Percentiles rank a stretch among this genome's conserved stretches.
Conservation (phyloP, 2,797 vertebrate species). For the Poecile montanus region DNA sequence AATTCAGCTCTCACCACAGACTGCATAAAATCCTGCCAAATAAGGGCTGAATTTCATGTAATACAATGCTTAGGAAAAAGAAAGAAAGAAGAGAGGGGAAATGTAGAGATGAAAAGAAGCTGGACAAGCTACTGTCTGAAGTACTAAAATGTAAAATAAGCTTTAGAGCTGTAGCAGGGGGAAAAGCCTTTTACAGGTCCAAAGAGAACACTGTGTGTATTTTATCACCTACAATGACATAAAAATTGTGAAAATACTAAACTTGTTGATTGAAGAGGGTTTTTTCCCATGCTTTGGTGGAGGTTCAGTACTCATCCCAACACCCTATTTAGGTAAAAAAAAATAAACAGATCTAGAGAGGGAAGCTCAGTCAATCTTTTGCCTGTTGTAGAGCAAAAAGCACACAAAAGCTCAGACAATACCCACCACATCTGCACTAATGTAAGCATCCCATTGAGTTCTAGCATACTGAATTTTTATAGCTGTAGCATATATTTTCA, state of each 20-base stretch:
- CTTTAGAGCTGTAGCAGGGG: conserved; percentile 21
- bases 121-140: conserved; percentile 50
- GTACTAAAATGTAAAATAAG: conserved; percentile 63
- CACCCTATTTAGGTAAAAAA: not conserved
- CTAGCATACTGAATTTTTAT: not conserved
- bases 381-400: not conserved
- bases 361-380: not conserved
- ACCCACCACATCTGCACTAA: not conserved
- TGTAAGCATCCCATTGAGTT: not conserved
- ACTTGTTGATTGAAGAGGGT: conserved; percentile 30
- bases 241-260: conserved; percentile 50
- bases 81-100: not conserved
- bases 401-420: conserved; percentile 31
- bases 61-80: conserved; percentile 52
- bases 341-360: not conserved
- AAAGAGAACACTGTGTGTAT: conserved; percentile 9
- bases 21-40: conserved; percentile 68
- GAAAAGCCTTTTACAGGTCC: conserved; percentile 37
- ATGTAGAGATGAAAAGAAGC: conserved; percentile 56
- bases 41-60: conserved; percentile 61
- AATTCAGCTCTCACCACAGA: conserved; percentile 62
- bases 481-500: conserved; percentile 7
- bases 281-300: not conserved
- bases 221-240: conserved; percentile 37
- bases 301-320: not conserved